Evolutionary conservation across 1,140 invertebrate species (phyloP), one percentile per base, ranked within the genome.

Genomic region (Bombus confusus): DNA sequence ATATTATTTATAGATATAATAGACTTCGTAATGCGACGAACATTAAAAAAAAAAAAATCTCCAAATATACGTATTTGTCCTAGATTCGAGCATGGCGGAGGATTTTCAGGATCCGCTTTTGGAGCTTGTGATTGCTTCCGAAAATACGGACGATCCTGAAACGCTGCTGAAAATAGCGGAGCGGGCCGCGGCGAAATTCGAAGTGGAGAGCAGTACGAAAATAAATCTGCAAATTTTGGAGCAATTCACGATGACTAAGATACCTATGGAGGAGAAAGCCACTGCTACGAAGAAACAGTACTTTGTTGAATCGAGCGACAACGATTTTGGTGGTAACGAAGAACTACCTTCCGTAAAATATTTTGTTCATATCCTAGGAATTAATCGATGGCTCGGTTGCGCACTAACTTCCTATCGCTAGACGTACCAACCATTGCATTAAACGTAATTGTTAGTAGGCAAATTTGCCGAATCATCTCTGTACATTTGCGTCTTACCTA

Each of bases 261-360:
- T 91, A 68, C 87, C 91, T 31, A 39, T 81, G 12, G 77, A 83
- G 69, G 88, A 87, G 68, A 85, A 83, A 78, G 43, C 78, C 41
- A 76, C 78, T 10, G 62, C 85, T 22, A 87, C 78, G 57, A 94
- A 87, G 47, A 93, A 92, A 41, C 93, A 91, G 82, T 94, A 93
- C 78, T 92, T 95, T 66, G 88, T 96, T 39, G 96, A 97, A 85
- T 96, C 96, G 0, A 97, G 96, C 89, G 96, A 97, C 91, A 97
- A 96, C 91, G 97, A 97, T 91, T 95, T 96, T 73, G 95, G 96
- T 69, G 87, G 88, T 89, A 73, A 86, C 13, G 0, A 37, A 39
- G 3, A 52, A 52, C 1, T 52, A 52, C 18, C 2, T 52, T 22
- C 6, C 18, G 18, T 22, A 52, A 52, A 52, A 52, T 52, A 22